Evolutionary conservation across 2,113 vertebrate species (phyloP).

Genomic region (Chloroceryle aenea): DNA sequence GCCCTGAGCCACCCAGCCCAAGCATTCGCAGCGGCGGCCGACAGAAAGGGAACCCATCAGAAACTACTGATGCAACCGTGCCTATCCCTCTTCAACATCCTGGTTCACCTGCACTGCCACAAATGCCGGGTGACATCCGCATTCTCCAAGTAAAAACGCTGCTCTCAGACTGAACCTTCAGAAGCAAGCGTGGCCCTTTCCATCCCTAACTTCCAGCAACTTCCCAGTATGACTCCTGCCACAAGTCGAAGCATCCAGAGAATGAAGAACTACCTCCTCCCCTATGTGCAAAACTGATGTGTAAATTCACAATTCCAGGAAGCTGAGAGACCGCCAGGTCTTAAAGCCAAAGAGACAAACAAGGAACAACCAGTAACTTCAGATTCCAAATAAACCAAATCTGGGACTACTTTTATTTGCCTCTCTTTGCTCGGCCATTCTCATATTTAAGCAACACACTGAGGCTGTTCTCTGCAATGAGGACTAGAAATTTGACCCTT

Average conservation of each 20-base stretch:
- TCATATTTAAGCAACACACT: not conserved
- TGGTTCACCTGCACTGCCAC: not conserved
- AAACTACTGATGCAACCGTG: not conserved
- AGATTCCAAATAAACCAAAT: not conserved
- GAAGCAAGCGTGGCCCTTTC: not conserved
- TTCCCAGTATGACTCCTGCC: not conserved
- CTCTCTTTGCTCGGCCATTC: not conserved
- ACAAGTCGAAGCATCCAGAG: not conserved
- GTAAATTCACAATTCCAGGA: not conserved
- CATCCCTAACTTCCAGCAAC: not conserved
- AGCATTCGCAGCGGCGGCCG: fast-evolving
- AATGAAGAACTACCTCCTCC: not conserved
- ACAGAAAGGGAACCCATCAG: not conserved
- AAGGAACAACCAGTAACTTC: not conserved
- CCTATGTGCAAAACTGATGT: not conserved
- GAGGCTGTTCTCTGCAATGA: not conserved
- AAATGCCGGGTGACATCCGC: not conserved
- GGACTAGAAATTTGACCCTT: not conserved
- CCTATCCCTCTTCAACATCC: not conserved
- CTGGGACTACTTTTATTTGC: not conserved
- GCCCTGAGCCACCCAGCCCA: not conserved
- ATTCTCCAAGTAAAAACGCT: not conserved
- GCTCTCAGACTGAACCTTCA: not conserved
- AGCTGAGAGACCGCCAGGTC: not conserved
- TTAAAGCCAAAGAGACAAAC: not conserved